Evolutionary conservation across 2,113 vertebrate species (phyloP).

Genomic region (Pygoscelis adeliae): DNA sequence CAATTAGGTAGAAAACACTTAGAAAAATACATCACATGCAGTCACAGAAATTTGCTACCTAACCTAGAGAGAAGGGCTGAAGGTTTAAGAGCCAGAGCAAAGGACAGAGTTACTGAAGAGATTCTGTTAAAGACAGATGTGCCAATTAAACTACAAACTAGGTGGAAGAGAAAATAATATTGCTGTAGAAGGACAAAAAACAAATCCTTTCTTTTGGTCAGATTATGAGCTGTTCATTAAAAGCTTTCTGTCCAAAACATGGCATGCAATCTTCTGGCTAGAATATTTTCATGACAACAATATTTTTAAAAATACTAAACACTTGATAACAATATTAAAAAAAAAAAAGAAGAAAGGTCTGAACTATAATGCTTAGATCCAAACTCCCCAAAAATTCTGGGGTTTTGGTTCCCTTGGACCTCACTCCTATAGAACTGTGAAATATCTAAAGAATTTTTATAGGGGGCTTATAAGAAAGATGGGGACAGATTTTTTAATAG

Average conservation of each 20-base stretch:
- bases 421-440: background rate
- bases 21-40: background rate
- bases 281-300: background rate
- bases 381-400: background rate
- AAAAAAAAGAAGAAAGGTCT: background rate
- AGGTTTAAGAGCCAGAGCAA: background rate
- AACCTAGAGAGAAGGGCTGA: background rate
- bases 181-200: background rate
- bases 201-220: background rate
- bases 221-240: background rate
- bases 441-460: background rate
- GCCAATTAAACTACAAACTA: background rate
- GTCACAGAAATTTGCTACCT: background rate
- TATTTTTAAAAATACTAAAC: background rate
- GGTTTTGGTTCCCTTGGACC: background rate
- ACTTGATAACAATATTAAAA: background rate
- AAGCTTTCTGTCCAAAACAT: background rate
- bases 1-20: background rate
- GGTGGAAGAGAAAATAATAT: background rate
- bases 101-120: background rate
- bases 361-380: background rate
- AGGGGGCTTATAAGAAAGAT: background rate
- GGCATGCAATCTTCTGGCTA: background rate
- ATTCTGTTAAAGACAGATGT: background rate
- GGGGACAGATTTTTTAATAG: background rate